Evolutionary conservation across 2,888 invertebrate species (phyloP).

Genomic region (Hirudinaria manillensis): DNA sequence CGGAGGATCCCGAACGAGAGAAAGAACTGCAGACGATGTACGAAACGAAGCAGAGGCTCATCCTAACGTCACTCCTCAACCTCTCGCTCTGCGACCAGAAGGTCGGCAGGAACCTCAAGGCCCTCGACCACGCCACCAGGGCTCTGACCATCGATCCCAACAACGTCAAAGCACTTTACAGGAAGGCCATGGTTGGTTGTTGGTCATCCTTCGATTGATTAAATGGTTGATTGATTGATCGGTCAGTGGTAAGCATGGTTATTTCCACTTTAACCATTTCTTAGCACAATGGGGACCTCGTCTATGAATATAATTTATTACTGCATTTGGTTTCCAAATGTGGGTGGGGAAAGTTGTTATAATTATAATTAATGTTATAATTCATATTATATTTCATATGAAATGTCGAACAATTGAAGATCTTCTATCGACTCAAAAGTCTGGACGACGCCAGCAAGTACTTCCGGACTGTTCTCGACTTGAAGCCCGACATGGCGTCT

Average conservation of each 20-base stretch:
- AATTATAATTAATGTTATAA: background rate
- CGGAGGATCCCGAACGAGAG: background rate
- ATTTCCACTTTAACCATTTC: background rate
- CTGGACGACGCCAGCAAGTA: conserved; percentile 27
- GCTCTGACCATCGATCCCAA: conserved; percentile 22
- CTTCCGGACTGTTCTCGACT: conserved; percentile 5
- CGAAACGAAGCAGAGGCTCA: background rate
- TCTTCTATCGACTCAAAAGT: conserved; percentile 5
- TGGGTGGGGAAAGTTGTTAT: background rate
- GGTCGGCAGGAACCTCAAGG: conserved; percentile 27
- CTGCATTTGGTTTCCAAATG: background rate
- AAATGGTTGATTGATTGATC: too few relatives aligned
- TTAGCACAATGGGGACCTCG: too few relatives aligned
- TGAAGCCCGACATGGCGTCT: conserved; percentile 19
- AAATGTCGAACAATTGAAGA: too few relatives aligned
- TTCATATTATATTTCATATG: too few relatives aligned
- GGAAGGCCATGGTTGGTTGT: conserved; percentile 27
- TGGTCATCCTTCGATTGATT: background rate
- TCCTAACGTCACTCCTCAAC: conserved; percentile 18
- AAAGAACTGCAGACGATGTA: background rate
- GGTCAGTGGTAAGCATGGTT: too few relatives aligned
- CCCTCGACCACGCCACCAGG: conserved; percentile 23
- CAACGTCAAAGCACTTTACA: conserved; percentile 31
- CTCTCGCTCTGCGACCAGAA: conserved; percentile 28
- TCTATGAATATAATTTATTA: background rate